These are phyloP conservation scores for Epistrophe grossulariae DNA, from an alignment of 2,888 invertebrate genomes.

Conservation along the genomic window DNA sequence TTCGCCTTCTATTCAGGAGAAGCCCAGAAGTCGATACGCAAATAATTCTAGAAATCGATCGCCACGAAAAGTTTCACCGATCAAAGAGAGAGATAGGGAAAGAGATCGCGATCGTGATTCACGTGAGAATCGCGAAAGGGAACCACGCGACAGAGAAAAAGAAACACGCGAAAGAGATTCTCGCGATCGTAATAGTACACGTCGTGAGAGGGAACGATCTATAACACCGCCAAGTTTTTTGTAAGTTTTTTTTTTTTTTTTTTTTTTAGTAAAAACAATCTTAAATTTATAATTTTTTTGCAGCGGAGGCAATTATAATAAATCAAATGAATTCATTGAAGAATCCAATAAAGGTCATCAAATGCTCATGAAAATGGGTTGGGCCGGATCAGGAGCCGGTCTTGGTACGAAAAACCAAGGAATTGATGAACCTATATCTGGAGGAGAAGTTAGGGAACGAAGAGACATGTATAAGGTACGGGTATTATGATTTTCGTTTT, in stretches of 20 bases:
- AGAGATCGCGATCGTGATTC: conserved; percentile 77
- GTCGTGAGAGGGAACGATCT: conserved; percentile 84
- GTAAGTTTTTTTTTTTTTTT: conserved; percentile 84
- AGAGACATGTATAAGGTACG: conserved; percentile 94
- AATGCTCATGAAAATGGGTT: conserved; percentile 98
- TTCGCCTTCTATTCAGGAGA: conserved; percentile 61
- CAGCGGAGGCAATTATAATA: conserved; percentile 81
- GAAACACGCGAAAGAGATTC: conserved; percentile 59
- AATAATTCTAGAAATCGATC: conserved; percentile 62
- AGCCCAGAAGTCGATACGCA: conserved; percentile 47
- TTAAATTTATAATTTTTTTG: conserved; percentile 45
- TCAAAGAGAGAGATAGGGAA: conserved; percentile 76
- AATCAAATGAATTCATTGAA: conserved; percentile 88
- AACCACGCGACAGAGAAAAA: conserved; percentile 57
- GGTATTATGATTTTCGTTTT: neutral
- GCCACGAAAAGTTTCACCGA: conserved; percentile 50
- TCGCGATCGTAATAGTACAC: conserved; percentile 81
- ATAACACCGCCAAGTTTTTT: conserved; percentile 89
- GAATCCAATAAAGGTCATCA: conserved; percentile 98
- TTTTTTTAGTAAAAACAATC: conserved; percentile 20
- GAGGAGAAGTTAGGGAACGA: conserved; percentile 94
- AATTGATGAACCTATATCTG: conserved; percentile 96
- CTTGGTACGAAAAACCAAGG: conserved; percentile 98
- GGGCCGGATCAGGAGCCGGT: conserved; percentile 95
- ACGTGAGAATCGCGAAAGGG: conserved; percentile 77